phyloP scores from a whole-genome alignment of 2,888 invertebrate genomes.

The Gymnocheta viridis region DNA sequence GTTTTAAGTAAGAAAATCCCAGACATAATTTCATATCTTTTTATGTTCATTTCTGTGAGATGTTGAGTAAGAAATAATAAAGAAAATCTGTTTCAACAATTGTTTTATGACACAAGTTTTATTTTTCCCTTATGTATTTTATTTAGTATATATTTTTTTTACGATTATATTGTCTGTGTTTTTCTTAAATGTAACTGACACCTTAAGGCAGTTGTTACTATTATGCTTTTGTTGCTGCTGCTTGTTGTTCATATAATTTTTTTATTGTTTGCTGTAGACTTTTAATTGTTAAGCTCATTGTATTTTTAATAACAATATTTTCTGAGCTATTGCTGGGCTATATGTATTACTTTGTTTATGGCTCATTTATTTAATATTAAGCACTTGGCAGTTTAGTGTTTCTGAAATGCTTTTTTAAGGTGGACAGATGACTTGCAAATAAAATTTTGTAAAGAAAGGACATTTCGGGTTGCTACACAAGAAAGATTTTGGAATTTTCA shows the following conservation, averaged over 20 bases:
- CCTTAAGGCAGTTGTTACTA: slow-evolving; percentile 50
- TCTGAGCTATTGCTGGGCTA: background rate
- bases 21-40: slow-evolving; percentile 20
- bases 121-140: slow-evolving; percentile 50
- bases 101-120: slow-evolving; percentile 56
- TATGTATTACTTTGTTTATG: background rate
- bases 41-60: background rate
- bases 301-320: background rate
- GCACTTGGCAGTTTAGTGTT: background rate
- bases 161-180: slow-evolving; percentile 9
- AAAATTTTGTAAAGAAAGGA: no score
- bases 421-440: no score
- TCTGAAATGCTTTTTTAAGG: background rate
- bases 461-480: no score
- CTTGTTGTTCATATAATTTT: slow-evolving; percentile 12
- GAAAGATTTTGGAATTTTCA: no score
- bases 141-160: slow-evolving; percentile 14
- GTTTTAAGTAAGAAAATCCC: slow-evolving; percentile 7
- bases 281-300: slow-evolving; percentile 48
- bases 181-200: slow-evolving; percentile 55
- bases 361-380: no score
- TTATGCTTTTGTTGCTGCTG: slow-evolving; percentile 13
- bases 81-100: slow-evolving; percentile 44
- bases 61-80: slow-evolving; percentile 16
- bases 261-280: slow-evolving; percentile 30